These are phyloP conservation scores for Lagodon rhomboides DNA, from an alignment of 2,797 vertebrate species.

Conservation along the genomic window DNA sequence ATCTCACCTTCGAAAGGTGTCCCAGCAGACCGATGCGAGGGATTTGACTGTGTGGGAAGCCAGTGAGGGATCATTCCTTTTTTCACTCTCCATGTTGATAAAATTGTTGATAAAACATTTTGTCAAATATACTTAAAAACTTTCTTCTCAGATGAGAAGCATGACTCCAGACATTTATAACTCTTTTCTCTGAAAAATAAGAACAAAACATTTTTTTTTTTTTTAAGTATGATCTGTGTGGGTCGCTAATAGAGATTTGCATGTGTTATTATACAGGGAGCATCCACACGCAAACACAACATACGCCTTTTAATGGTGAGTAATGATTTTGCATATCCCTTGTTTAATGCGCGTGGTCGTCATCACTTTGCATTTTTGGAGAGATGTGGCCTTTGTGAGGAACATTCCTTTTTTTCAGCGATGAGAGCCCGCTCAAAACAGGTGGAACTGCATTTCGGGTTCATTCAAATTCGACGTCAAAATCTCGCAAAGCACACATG, in stretches of 20 bases:
- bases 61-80: not conserved
- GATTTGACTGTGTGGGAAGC: not conserved
- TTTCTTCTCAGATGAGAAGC: too few species aligned
- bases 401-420: not conserved
- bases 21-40: too few species aligned
- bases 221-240: not conserved
- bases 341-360: conserved; percentile 9
- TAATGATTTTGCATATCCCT: conserved; percentile 51
- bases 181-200: not conserved
- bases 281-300: conserved; percentile 12
- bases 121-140: too few species aligned
- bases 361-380: conserved; percentile 50
- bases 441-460: not conserved
- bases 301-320: not conserved
- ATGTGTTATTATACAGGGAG: not conserved
- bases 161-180: not conserved
- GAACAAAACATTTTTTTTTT: not conserved
- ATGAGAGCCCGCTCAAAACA: not conserved
- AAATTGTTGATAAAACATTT: too few species aligned
- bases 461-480: not conserved
- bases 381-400: conserved; percentile 4
- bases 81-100: too few species aligned
- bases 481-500: conserved; percentile 7
- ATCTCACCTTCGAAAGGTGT: not conserved
- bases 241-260: conserved; percentile 25